Evolutionary conservation across 2,888 invertebrate species (phyloP).

Genomic region (Electrophaes corylata): DNA sequence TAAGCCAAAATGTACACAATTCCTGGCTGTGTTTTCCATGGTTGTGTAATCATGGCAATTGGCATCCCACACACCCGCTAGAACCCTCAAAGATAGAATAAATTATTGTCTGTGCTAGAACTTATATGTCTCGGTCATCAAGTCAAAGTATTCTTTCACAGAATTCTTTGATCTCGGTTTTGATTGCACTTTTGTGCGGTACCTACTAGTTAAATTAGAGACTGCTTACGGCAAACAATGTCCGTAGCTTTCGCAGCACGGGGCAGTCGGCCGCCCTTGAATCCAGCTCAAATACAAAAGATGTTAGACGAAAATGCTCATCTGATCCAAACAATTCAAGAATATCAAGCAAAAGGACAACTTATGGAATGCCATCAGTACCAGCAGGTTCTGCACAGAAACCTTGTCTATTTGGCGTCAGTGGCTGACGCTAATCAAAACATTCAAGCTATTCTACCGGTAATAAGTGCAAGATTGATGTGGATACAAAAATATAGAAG

Average conservation of each 20-base stretch:
- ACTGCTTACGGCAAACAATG: conserved; percentile 83
- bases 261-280: conserved; percentile 89
- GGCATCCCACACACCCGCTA: too few species aligned
- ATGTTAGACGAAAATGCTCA: conserved; percentile 99
- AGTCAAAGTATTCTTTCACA: too few species aligned
- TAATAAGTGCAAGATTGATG: conserved; percentile 75
- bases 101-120: too few species aligned
- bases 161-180: too few species aligned
- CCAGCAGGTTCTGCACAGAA: conserved; percentile 97
- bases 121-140: too few species aligned
- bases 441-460: conserved; percentile 94
- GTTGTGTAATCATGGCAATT: too few species aligned
- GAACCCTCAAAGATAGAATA: too few species aligned
- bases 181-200: too few species aligned
- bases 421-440: conserved; percentile 98
- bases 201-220: too few species aligned
- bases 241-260: conserved; percentile 90
- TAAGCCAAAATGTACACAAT: too few species aligned
- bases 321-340: conserved; percentile 97
- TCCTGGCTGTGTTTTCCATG: too few species aligned
- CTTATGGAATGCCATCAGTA: conserved; percentile 96
- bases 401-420: conserved; percentile 97
- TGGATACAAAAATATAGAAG: not conserved
- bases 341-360: conserved; percentile 98
- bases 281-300: conserved; percentile 95